Conservation (phyloP, 2,888 invertebrate genomes). For the Andrena camellia region DNA sequence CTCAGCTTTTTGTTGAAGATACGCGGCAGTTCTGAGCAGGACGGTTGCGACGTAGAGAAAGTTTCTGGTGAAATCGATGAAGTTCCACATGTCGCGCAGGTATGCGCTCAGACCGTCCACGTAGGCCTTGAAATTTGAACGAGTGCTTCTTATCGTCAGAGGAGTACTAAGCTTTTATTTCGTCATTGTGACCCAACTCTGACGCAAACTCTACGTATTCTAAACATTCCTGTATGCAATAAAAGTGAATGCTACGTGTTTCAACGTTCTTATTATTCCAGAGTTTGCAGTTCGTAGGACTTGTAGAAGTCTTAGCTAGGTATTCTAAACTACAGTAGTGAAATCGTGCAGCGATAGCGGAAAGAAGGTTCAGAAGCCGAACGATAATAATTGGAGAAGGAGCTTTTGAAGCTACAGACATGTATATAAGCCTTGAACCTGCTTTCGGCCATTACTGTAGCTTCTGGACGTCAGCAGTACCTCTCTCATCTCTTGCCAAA, state of each 20-base stretch:
- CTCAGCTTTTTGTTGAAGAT: conserved; percentile 90
- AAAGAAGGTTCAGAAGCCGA: not conserved
- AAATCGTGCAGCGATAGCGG: not conserved
- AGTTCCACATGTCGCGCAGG: conserved; percentile 97
- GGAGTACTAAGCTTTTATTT: not conserved
- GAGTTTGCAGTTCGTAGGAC: not conserved
- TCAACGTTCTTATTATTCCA: not conserved
- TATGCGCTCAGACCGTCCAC: conserved; percentile 94
- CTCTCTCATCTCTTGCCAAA: conserved; percentile 97
- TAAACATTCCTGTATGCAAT: no score
- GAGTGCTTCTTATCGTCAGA: not conserved
- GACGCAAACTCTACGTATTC: no score
- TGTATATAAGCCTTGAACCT: not conserved
- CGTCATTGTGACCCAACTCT: not conserved
- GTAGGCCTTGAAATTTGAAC: conserved; percentile 87
- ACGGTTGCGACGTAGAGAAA: conserved; percentile 92
- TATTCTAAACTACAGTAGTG: not conserved
- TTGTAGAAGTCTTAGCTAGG: not conserved
- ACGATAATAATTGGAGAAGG: no score
- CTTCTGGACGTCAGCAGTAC: conserved; percentile 51
- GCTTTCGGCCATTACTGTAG: not conserved
- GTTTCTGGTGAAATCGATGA: conserved; percentile 97
- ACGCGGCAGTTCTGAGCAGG: conserved; percentile 90
- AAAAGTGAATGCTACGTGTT: no score
- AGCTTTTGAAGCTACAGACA: not conserved